Conservation (phyloP, 2,113 vertebrate species). For the Erythrocebus patas region DNA sequence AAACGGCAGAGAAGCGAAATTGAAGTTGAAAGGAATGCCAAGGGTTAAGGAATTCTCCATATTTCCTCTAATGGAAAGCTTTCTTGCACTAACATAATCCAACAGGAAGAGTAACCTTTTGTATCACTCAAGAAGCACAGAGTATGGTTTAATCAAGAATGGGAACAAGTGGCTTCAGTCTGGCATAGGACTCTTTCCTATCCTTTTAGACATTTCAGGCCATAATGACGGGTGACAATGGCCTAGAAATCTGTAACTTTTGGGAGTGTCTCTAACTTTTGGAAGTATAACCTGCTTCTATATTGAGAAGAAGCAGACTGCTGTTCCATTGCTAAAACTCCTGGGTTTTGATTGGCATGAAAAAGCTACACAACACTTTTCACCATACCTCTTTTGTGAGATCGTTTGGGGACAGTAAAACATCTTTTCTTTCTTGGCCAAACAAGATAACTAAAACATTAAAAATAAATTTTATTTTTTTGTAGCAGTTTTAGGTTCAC, state of each 20-base stretch:
- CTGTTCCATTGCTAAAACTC: not conserved
- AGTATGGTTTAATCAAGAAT: not conserved
- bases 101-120: not conserved
- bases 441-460: conserved; percentile 7
- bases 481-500: too few relatives aligned
- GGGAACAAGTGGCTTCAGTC: not conserved
- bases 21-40: not conserved
- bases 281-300: not conserved
- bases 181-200: not conserved
- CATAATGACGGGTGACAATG: not conserved
- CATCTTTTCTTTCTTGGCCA: not conserved
- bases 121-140: not conserved
- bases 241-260: not conserved
- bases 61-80: not conserved
- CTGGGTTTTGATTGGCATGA: not conserved
- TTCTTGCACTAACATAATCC: not conserved
- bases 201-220: not conserved
- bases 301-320: not conserved
- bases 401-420: not conserved
- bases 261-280: not conserved
- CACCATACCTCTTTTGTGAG: not conserved
- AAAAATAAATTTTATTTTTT: too few relatives aligned
- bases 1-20: not conserved
- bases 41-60: not conserved
- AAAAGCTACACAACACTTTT: not conserved